Base-by-base conservation (phyloP, 2,888 invertebrate genomes). In the Hesperia comma region DNA sequence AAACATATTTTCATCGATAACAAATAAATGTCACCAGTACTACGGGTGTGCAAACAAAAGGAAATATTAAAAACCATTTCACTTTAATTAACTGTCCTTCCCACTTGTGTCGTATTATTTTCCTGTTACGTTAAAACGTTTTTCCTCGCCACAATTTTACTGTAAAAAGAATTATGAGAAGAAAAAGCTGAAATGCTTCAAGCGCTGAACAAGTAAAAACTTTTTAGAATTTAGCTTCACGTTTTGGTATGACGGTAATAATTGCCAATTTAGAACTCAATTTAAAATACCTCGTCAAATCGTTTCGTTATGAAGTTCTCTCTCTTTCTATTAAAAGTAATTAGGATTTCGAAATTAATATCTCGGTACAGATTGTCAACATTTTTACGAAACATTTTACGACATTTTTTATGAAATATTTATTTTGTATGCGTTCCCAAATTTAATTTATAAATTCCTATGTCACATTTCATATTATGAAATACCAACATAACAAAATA, bases 51-150 rank as follows among this genome's bases (percentile, higher is more conserved):
- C 49, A 19, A 49, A 49, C 49, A 19, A 19, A 19, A 49, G 10
- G 17, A 49, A 49, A 49, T 19, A 19, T 8, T 49, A 49, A 49
- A 49, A 49, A 49, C 49, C 49, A 12, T 49, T 46, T 49, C 49
- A 49, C 19, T 49, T 49, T 40, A 56, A 56, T 56, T 56, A 56
- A 56, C 56, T 56, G 56, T 56, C 56, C 41, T 57, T 57, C 41
- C 40, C 57, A 57, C 57, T 41, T 57, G 19, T 49, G 41, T 41
- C 41, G 41, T 41, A 41, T 57, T 57, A 57, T 57, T 57, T 57
- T 19, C 57, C 41, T 21, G 49, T 49, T 49, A 49, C 49, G 49
- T 49, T 49, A 49, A 49, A 49, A 49, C 49, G 12, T 49, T 49
- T 49, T 49, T 17, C 19, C 19, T 49, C 19, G 19, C 49, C 49